Evolutionary conservation across 2,888 invertebrate genomes (phyloP), one percentile per base, ranked within the genome.

Genomic region (Heliothis peltigera): DNA sequence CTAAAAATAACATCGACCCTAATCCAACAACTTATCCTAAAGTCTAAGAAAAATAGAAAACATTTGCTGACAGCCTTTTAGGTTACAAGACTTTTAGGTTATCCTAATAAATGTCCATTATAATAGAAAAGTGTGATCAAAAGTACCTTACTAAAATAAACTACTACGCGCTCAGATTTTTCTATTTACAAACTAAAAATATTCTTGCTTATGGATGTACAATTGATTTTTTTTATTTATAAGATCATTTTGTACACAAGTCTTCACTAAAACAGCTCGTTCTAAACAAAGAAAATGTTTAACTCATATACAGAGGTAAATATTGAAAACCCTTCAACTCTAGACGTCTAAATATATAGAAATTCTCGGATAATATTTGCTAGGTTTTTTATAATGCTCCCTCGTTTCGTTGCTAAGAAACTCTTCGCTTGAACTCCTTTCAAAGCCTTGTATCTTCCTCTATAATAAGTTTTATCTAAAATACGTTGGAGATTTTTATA

Each of bases 401-500:
- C 12, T 32, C n/a, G 22, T 12, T 52, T 44, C 65, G 18, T 54
- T 65, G 4, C 17, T 35, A 12, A 25, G 10, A n/a, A 21, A 65
- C 18, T 55, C 7, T 17, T 46, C 0, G 1, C 12, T 6, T 18
- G 53, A 64, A 17, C 3, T n/a, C 19, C 64, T 44, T 64, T 10
- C 21, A 46, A 6, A 65, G 17, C 54, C 39, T 6, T 18, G 21
- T 66, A 18, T 28, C 10, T 53, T 25, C 22, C 8, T 35, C 8
- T n/a, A 19, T 56, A 64, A 19, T 17, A 66, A 32, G 19, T 48
- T 56, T 47, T 2, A 42, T 56, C 28, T 65, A 4, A 54, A 46
- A 22, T 65, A 15, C 7, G 3, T 62, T 17, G 8, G 21, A 42
- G n/a, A 42, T 42, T 12, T 62, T 18, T 28, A 25, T 15, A 4